Evolutionary conservation across 2,888 invertebrate genomes (phyloP).

Genomic region (Andrena chrysosceles): DNA sequence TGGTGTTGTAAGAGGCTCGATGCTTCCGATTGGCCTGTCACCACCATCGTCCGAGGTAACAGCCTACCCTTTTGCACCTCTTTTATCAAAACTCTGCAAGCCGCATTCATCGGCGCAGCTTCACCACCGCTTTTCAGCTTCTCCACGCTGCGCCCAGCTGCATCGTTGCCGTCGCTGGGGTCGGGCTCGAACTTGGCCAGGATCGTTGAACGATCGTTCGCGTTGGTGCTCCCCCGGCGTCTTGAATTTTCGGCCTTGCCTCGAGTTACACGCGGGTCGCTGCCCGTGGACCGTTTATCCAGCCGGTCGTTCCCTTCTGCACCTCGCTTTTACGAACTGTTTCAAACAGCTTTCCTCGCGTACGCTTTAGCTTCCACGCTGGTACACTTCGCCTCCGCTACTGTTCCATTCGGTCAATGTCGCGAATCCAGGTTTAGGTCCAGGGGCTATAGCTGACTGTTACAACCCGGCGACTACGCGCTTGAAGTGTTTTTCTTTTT

Average conservation of each 20-base stretch:
- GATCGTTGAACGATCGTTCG: constrained; percentile 1
- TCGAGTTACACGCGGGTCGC: background rate
- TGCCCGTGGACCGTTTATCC: background rate
- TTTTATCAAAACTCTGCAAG: constrained; percentile 31
- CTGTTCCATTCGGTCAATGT: constrained; percentile 40
- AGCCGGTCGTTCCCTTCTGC: background rate
- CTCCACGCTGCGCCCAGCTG: constrained; percentile 10
- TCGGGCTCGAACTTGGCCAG: background rate
- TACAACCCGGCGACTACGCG: background rate
- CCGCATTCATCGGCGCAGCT: constrained; percentile 23
- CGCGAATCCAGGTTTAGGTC: constrained; percentile 42
- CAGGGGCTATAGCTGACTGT: background rate
- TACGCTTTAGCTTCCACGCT: constrained; percentile 44
- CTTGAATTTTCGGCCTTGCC: background rate
- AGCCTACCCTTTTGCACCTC: constrained; percentile 67
- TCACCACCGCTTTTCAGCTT: constrained; percentile 56
- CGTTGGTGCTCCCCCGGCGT: background rate
- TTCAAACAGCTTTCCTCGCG: constrained; percentile 8
- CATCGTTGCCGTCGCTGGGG: background rate
- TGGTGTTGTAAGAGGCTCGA: constrained; percentile 80
- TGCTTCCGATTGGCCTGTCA: constrained; percentile 79
- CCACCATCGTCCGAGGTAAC: constrained; percentile 78
- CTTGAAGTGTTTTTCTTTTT: background rate
- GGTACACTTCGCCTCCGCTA: constrained; percentile 5
- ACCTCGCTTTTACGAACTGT: constrained; percentile 13